phyloP scores from a whole-genome alignment of 1,140 invertebrate species.

The Calliopsis andreniformis region DNA sequence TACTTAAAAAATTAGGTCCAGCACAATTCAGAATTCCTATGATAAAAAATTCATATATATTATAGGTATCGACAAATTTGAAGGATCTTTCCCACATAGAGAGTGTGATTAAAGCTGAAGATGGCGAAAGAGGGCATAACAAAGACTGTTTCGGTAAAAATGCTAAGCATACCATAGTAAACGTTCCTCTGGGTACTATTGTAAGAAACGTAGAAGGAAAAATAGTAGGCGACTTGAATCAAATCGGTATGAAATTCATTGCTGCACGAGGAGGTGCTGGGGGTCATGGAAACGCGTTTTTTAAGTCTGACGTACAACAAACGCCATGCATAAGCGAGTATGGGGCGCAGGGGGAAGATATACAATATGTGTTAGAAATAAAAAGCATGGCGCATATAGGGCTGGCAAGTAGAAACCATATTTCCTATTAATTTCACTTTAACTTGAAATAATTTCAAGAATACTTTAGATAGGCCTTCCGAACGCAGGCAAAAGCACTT shows the following conservation, averaged over 20 bases:
- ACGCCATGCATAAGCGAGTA: constrained; percentile 93
- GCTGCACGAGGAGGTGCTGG: constrained; percentile 97
- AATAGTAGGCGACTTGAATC: constrained; percentile 87
- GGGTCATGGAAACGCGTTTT: constrained; percentile 97
- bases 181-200: constrained; percentile 95
- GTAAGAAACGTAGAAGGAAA: constrained; percentile 85
- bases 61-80: constrained; percentile 84
- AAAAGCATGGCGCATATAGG: constrained; percentile 97
- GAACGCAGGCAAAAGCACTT: constrained; percentile 98
- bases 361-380: constrained; percentile 90
- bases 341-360: constrained; percentile 92
- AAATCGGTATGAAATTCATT: constrained; percentile 91
- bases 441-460: not conserved
- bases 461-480: constrained; percentile 92
- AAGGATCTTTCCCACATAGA: constrained; percentile 89
- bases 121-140: constrained; percentile 88
- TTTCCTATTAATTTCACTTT: not conserved
- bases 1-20: not conserved
- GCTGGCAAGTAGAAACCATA: constrained; percentile 83
- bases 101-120: constrained; percentile 83
- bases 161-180: constrained; percentile 88
- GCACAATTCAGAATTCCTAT: not conserved
- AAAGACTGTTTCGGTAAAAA: constrained; percentile 94
- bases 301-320: constrained; percentile 90
- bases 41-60: not conserved